These are phyloP conservation scores for Oncorhynchus clarkii DNA, from an alignment of 2,113 vertebrate species.

Conservation along the genomic window DNA sequence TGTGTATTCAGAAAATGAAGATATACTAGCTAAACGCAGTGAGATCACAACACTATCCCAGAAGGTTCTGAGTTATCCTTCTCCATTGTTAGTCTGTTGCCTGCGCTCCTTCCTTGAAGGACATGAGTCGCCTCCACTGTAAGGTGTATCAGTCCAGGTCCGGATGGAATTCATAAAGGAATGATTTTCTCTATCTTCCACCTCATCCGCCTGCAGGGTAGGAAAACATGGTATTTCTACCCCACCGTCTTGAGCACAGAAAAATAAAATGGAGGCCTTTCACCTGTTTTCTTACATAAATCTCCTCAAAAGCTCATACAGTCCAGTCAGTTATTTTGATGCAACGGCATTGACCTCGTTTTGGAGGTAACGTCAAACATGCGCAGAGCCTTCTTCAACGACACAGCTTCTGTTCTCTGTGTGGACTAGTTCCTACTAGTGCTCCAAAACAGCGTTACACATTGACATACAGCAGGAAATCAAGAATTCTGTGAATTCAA, in stretches of 20 bases:
- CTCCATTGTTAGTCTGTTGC: not conserved
- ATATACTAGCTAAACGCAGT: not conserved
- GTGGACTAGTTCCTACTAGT: too few relatives aligned
- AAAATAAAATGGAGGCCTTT: not conserved
- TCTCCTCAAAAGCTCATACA: not conserved
- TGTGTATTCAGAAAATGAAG: not conserved
- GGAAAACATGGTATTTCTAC: not conserved
- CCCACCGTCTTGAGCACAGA: not conserved
- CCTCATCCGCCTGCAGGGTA: not conserved
- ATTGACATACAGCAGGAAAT: too few relatives aligned
- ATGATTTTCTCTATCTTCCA: not conserved
- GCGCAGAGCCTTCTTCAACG: too few relatives aligned
- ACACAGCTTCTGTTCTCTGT: too few relatives aligned
- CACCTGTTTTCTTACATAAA: not conserved
- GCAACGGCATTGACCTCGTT: too few relatives aligned
- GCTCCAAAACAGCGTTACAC: too few relatives aligned
- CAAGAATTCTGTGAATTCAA: too few relatives aligned
- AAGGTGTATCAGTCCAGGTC: not conserved
- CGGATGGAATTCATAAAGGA: not conserved
- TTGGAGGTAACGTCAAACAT: too few relatives aligned
- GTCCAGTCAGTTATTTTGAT: too few relatives aligned
- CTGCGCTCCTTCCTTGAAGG: not conserved
- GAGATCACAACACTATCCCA: not conserved
- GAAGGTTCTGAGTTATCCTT: not conserved
- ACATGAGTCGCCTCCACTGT: too few relatives aligned